Conservation (phyloP, 2,113 vertebrate genomes). For the Micromys minutus region DNA sequence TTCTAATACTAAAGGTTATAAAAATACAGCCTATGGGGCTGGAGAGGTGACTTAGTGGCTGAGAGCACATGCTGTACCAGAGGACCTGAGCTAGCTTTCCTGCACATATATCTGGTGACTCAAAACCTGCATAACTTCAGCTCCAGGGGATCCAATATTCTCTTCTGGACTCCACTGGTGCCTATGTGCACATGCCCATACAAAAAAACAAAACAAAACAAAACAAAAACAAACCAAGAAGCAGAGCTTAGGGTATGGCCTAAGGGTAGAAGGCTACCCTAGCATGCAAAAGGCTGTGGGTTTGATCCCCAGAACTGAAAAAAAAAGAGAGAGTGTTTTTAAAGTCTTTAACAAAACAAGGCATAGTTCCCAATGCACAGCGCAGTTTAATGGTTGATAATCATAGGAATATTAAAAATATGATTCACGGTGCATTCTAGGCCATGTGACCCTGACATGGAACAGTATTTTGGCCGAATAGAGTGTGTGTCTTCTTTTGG, state of each 20-base stretch:
- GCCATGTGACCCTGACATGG: not conserved
- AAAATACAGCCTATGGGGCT: not conserved
- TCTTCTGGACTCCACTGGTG: not conserved
- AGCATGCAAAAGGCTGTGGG: not conserved
- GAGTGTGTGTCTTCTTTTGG: fast-evolving
- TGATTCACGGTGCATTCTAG: not conserved
- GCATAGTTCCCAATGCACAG: not conserved
- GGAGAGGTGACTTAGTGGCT: not conserved
- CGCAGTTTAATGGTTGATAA: fast-evolving
- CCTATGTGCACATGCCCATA: not conserved
- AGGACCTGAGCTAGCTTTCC: not conserved
- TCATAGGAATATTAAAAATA: not conserved
- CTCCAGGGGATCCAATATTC: not conserved
- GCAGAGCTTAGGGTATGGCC: not conserved
- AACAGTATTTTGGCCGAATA: not conserved
- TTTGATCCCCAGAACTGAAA: not conserved
- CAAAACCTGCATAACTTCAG: not conserved
- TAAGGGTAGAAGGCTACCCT: not conserved
- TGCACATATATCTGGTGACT: not conserved
- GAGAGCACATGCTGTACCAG: not conserved
- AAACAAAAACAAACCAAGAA: not conserved
- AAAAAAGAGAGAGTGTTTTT: not conserved
- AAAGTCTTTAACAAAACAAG: not conserved
- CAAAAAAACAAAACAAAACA: not conserved
- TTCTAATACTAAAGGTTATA: not conserved